phyloP scores from a whole-genome alignment of 2,888 invertebrate genomes.

The Dicranocentrus wangi region DNA sequence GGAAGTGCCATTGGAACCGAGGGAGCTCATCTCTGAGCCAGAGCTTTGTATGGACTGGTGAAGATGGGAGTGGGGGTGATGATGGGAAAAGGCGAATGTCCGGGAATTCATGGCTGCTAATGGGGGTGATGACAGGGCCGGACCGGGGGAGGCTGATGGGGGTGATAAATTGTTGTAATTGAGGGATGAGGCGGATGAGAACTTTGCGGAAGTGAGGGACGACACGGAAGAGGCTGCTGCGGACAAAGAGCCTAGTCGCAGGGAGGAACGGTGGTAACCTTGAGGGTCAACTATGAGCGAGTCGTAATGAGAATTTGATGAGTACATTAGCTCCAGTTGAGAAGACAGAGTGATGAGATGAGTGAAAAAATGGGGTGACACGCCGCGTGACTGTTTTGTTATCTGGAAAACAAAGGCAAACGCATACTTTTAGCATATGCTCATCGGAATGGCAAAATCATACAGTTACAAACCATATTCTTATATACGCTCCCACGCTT shows the following conservation, averaged over 20 bases:
- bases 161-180: constrained; percentile 48
- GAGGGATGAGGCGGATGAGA: constrained; percentile 24
- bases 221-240: constrained; percentile 7
- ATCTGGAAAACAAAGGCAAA: constrained; percentile 2
- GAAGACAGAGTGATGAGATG: not conserved
- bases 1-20: constrained; percentile 34
- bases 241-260: constrained; percentile 37
- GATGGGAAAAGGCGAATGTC: constrained; percentile 71
- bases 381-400: not conserved
- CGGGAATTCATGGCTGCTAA: constrained; percentile 70
- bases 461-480: too few relatives aligned
- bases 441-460: too few relatives aligned
- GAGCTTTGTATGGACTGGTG: constrained; percentile 43
- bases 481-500: too few relatives aligned
- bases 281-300: constrained; percentile 56
- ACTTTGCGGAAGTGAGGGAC: constrained; percentile 11
- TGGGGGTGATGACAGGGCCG: constrained; percentile 49
- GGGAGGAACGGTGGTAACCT: constrained; percentile 35
- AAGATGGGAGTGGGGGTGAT: constrained; percentile 65
- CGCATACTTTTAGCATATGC: too few relatives aligned
- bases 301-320: constrained; percentile 66
- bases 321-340: constrained; percentile 59
- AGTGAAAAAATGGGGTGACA: not conserved
- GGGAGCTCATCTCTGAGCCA: constrained; percentile 58
- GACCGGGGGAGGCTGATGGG: constrained; percentile 48